Conservation (phyloP, 2,113 vertebrate species). For the Raja brachyura region DNA sequence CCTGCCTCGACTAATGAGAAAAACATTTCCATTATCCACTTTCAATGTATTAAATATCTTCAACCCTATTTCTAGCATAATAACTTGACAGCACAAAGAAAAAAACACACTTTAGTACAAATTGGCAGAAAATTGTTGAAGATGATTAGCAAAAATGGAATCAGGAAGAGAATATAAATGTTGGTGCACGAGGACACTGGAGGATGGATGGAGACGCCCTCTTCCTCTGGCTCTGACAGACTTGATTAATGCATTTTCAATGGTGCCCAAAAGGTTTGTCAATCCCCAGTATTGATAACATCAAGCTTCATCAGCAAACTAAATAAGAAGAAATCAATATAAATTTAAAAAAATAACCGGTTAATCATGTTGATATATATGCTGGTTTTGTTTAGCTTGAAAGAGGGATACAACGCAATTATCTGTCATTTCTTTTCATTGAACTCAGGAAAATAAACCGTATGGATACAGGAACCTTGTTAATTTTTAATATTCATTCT, state of each 20-base stretch:
- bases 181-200: background rate
- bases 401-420: background rate
- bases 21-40: background rate
- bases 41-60: background rate
- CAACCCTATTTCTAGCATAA: background rate
- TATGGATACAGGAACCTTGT: background rate
- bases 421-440: background rate
- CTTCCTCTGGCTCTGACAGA: background rate
- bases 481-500: background rate
- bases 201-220: background rate
- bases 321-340: background rate
- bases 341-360: background rate
- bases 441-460: background rate
- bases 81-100: background rate
- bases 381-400: background rate
- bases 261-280: background rate
- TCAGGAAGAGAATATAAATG: background rate
- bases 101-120: background rate
- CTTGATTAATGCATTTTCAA: background rate
- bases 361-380: background rate
- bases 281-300: background rate
- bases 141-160: background rate
- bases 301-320: background rate
- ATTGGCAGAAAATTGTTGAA: background rate
- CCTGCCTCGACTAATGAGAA: background rate